phyloP scores from a whole-genome alignment of 2,113 vertebrate genomes.

The Prunella himalayana region DNA sequence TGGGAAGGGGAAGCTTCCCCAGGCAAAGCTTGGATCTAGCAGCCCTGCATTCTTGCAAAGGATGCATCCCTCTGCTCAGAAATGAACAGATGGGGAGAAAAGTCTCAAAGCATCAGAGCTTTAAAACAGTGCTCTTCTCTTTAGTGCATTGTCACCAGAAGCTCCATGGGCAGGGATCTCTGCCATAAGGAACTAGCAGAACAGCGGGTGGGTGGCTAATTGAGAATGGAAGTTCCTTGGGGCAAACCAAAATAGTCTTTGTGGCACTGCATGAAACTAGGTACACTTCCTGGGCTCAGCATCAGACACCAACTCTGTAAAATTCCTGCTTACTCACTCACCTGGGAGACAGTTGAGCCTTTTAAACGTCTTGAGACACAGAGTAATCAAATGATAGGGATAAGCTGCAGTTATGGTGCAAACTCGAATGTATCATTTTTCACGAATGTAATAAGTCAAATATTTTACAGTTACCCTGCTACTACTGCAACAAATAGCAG shows the following conservation, averaged over 20 bases:
- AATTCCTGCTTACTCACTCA: background rate
- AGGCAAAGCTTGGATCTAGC: background rate
- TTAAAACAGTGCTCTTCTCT: background rate
- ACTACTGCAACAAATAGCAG: background rate
- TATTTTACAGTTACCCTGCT: background rate
- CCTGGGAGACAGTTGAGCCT: background rate
- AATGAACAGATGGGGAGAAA: conserved; percentile 32
- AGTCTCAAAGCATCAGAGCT: background rate
- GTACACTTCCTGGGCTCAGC: background rate
- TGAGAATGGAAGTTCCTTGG: background rate
- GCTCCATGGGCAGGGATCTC: background rate
- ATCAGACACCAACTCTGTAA: background rate
- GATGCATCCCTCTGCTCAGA: background rate
- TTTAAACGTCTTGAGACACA: background rate
- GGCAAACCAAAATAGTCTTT: background rate
- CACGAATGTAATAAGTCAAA: background rate
- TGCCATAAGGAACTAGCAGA: conserved; percentile 1
- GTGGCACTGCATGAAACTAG: background rate
- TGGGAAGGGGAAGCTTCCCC: background rate
- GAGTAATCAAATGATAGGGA: background rate
- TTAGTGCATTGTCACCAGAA: conserved; percentile 1
- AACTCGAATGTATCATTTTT: background rate
- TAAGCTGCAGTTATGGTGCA: background rate
- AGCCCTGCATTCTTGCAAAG: background rate
- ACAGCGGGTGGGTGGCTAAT: background rate